phyloP scores from a whole-genome alignment of 2,113 vertebrate species.

The Esox niger region DNA sequence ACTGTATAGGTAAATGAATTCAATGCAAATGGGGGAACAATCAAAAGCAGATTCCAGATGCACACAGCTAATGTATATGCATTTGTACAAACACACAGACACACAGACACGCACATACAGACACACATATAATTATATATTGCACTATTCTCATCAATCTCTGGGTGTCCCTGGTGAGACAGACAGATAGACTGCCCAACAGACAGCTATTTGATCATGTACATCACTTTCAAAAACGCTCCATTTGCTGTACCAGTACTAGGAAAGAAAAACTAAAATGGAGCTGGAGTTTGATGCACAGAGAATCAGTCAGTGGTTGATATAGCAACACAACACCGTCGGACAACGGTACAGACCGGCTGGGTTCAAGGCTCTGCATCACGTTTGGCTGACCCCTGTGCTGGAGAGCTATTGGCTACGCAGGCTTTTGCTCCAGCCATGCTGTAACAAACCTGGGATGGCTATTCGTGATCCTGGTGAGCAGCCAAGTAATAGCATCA shows the following conservation, averaged over 20 bases:
- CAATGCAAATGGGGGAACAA: conserved; percentile 34
- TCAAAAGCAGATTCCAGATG: conserved; percentile 16
- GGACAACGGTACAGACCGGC: neutral
- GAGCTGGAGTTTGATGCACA: conserved; percentile 16
- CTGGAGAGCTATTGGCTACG: no score
- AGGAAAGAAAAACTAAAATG: conserved; percentile 33
- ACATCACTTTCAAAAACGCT: conserved; percentile 14
- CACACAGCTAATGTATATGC: conserved; percentile 24
- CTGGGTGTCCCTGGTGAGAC: conserved; percentile 5
- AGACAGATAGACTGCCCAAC: neutral
- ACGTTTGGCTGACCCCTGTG: no score
- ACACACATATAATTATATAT: conserved; percentile 43
- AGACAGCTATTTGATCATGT: neutral
- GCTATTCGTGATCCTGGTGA: no score
- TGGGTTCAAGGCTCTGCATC: neutral
- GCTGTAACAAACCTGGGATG: no score
- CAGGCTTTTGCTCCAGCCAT: no score
- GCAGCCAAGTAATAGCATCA: no score
- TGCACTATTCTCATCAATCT: conserved; percentile 50
- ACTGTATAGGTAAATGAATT: conserved; percentile 34
- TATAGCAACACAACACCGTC: neutral
- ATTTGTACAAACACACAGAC: neutral
- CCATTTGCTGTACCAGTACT: conserved; percentile 49
- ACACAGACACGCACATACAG: conserved; percentile 8
- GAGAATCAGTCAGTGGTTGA: conserved; percentile 24